phyloP scores from a whole-genome alignment of 2,888 invertebrate genomes.

The Caenorhabditis sulstoni region DNA sequence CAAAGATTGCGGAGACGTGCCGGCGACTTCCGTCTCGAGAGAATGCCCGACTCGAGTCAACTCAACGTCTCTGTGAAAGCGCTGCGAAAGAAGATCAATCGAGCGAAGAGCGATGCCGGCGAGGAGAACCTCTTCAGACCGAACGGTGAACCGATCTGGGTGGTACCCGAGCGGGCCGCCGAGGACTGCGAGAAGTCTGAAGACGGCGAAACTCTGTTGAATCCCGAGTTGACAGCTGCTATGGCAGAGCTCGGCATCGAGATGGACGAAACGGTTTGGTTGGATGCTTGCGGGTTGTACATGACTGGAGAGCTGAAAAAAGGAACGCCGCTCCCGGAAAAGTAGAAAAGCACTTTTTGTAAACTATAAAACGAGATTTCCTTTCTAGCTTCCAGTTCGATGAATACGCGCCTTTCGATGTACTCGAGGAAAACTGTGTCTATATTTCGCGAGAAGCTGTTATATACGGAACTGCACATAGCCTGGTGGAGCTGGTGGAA shows the following conservation, averaged over 20 bases:
- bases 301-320: neutral
- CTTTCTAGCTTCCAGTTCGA: constrained; percentile 25
- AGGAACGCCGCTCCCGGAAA: too few species aligned
- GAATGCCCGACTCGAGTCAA: constrained; percentile 41
- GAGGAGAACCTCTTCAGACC: constrained; percentile 20
- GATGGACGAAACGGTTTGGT: constrained; percentile 19
- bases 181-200: neutral
- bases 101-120: neutral
- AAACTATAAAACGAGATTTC: too few species aligned
- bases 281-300: neutral
- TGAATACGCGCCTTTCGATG: constrained; percentile 2
- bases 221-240: constrained; percentile 18
- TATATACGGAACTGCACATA: constrained; percentile 7
- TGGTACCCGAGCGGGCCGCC: neutral
- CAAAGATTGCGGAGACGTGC: constrained; percentile 6
- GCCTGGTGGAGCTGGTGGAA: constrained; percentile 4
- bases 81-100: constrained; percentile 11
- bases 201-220: neutral
- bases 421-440: neutral
- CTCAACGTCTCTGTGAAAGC: constrained; percentile 15
- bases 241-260: constrained; percentile 13
- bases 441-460: neutral
- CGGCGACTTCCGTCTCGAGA: constrained; percentile 19
- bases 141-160: constrained; percentile 38
- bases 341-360: neutral